Evolutionary conservation across 2,797 vertebrate species (phyloP), one percentile per base, ranked within the genome.

Genomic region (Coendou prehensilis): DNA sequence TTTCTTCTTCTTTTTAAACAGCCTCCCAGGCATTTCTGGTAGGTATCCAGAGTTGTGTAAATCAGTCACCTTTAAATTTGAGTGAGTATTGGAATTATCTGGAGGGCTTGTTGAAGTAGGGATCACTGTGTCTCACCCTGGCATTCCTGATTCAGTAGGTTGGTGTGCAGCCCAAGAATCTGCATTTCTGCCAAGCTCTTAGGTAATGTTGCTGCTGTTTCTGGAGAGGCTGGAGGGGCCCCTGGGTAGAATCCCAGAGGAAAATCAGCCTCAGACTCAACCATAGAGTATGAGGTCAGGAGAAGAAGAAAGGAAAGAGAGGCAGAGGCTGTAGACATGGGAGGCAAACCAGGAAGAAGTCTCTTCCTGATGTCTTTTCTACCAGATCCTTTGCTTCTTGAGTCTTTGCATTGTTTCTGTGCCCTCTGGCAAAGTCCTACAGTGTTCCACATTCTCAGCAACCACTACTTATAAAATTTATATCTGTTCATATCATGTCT

Each of bases 61-160:
- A 95, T 84, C 83, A 87, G 71, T 78, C 17, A 3, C 91, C 28
- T 30, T 91, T 54, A 81, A 84, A 67, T 47, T 41, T 82, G 26
- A 82, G 9, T 78, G 67, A 86, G 14, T 15, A 50, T 56, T 69
- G 56, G 86, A 88, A 52, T 92, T 4, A 86, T 47, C 22, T 78
- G 59, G 17, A 95, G 80, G 23, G 37, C 6, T 79, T 83, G 30
- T 50, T 67, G 69, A 96, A 84, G 15, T 45, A 79, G 17, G 57
- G 17, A 22, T 11, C 47, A 33, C 18, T 78, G 33, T 75, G 15
- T 4, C 13, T 5, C 11, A 14, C 13, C 0, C 28, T 5, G 37
- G 50, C 76, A 41, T 87, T 91, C 85, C 63, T 89, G 37, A 71
- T 69, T 56, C 20, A 69, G 20, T 23, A 69, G 59, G 6, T 14